Percentiles rank a stretch among this genome's conserved stretches.
Conservation (phyloP, 1,140 invertebrate species). For the Papilio polyxenes region DNA sequence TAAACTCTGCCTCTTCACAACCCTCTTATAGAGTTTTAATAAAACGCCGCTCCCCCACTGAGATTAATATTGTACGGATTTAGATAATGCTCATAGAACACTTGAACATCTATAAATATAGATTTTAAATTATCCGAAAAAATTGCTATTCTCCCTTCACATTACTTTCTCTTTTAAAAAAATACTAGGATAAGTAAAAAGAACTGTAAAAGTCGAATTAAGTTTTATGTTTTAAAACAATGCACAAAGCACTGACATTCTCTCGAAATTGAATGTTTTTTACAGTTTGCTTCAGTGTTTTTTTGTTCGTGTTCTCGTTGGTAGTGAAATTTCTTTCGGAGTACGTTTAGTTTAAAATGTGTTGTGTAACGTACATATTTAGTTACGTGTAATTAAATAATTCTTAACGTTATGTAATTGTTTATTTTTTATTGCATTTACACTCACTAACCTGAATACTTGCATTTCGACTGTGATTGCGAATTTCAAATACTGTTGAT, state of each 20-base stretch:
- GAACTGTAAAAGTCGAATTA: background rate
- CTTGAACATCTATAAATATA: background rate
- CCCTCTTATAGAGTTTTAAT: constrained; percentile 16
- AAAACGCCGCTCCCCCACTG: constrained; percentile 5
- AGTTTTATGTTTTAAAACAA: no score
- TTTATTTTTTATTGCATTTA: no score
- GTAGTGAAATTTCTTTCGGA: background rate
- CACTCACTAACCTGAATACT: no score
- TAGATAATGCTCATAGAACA: background rate
- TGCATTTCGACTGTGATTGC: no score
- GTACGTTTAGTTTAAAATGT: no score
- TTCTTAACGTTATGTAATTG: no score
- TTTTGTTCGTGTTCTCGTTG: background rate
- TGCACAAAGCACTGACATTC: no score
- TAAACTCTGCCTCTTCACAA: background rate
- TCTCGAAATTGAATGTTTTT: background rate
- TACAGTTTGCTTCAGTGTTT: background rate
- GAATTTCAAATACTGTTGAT: no score
- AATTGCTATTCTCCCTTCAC: background rate
- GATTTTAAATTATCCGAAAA: background rate
- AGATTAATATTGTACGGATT: constrained; percentile 12
- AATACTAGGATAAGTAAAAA: no score
- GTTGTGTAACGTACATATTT: background rate
- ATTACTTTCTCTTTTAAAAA: background rate
- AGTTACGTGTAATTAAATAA: no score